These are phyloP conservation scores for Lathamus discolor DNA, from an alignment of 2,113 vertebrate species.

Conservation along the genomic window DNA sequence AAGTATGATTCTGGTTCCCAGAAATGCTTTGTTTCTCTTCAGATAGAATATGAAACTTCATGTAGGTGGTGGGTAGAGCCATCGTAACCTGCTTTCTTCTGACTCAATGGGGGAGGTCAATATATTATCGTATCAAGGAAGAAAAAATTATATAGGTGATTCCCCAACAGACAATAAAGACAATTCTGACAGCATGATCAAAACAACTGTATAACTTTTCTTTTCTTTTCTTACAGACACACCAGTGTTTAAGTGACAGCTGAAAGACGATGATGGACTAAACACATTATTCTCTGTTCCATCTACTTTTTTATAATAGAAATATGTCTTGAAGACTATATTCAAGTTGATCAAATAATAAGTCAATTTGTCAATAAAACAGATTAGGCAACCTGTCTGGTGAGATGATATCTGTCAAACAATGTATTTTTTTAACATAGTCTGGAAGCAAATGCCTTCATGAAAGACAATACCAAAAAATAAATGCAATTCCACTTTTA, in stretches of 20 bases:
- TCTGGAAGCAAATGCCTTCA: conserved; percentile 33
- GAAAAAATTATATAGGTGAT: conserved; percentile 70
- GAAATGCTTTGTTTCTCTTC: conserved; percentile 67
- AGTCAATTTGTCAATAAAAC: conserved; percentile 77
- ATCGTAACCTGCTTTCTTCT: conserved; percentile 71
- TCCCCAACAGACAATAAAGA: conserved; percentile 70
- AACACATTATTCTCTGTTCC: conserved; percentile 72
- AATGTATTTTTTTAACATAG: conserved; percentile 58
- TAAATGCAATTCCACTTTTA: neutral
- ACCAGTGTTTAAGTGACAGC: conserved; percentile 77
- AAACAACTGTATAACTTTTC: conserved; percentile 74
- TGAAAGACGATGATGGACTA: conserved; percentile 77
- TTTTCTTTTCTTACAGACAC: conserved; percentile 64
- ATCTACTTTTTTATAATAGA: conserved; percentile 62
- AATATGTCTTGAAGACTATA: conserved; percentile 70
- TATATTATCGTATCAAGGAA: conserved; percentile 73
- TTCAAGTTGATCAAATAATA: conserved; percentile 78
- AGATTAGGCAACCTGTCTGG: conserved; percentile 66
- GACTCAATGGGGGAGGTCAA: conserved; percentile 72
- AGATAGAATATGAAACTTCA: conserved; percentile 63
- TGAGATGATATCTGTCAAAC: conserved; percentile 66
- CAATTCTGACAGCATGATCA: conserved; percentile 74
- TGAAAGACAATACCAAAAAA: conserved; percentile 30
- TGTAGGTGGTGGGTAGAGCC: conserved; percentile 75
- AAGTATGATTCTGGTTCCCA: conserved; percentile 62